Evolutionary conservation across 2,797 vertebrate genomes (phyloP).

Genomic region (Percopsis omiscomaycus): DNA sequence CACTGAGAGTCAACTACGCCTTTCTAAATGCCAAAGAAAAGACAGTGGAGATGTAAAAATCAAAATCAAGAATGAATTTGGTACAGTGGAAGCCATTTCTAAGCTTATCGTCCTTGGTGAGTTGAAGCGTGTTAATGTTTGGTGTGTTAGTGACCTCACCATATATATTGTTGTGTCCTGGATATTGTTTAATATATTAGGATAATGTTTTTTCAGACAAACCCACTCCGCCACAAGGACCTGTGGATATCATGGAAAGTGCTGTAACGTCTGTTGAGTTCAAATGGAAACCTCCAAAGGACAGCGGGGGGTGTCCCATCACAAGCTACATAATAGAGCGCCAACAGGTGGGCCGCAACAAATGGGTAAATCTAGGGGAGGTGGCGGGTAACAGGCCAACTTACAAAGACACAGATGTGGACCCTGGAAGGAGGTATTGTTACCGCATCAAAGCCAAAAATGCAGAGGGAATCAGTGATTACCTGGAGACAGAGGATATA

Average conservation of each 20-base stretch:
- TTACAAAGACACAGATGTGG: conserved; percentile 80
- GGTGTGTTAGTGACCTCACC: background rate
- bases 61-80: conserved; percentile 84
- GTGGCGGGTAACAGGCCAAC: conserved; percentile 53
- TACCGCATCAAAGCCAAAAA: conserved; percentile 86
- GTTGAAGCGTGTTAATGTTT: conserved; percentile 31
- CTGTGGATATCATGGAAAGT: conserved; percentile 80
- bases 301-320: conserved; percentile 83
- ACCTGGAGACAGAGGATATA: conserved; percentile 83
- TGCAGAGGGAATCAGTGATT: conserved; percentile 80
- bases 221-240: conserved; percentile 84
- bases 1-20: conserved; percentile 72
- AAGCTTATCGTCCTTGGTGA: conserved; percentile 84
- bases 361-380: conserved; percentile 83
- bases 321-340: conserved; percentile 82
- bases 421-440: conserved; percentile 82
- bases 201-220: conserved; percentile 76
- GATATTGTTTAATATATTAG: background rate
- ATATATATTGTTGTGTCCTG: background rate
- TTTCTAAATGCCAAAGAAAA: conserved; percentile 80
- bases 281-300: conserved; percentile 85
- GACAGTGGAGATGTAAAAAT: conserved; percentile 84
- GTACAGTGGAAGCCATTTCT: conserved; percentile 74
- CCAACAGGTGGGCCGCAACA: conserved; percentile 81
- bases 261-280: conserved; percentile 79